phyloP scores from a whole-genome alignment of 2,113 vertebrate species.

The Tauraco erythrolophus region DNA sequence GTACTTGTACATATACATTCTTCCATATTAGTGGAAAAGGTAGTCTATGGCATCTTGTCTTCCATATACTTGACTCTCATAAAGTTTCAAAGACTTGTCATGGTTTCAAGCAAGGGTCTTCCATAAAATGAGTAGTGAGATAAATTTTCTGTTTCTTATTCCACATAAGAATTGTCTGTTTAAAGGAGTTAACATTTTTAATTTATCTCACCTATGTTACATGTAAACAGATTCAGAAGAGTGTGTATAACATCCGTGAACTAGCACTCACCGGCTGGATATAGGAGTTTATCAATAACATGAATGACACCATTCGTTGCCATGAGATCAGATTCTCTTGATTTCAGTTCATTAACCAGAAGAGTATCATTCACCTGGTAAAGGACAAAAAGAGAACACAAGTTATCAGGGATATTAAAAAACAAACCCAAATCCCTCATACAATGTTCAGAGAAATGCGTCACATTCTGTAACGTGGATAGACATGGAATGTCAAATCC shows the following conservation, averaged over 20 bases:
- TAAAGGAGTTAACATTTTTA: not conserved
- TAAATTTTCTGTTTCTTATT: not conserved
- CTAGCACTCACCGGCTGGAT: conserved; percentile 84
- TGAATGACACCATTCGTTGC: conserved; percentile 95
- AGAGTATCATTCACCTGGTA: conserved; percentile 86
- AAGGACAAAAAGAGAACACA: not conserved
- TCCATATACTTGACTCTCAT: not conserved
- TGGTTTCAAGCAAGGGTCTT: not conserved
- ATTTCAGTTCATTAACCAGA: conserved; percentile 85
- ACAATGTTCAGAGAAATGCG: not conserved
- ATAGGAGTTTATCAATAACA: conserved; percentile 88
- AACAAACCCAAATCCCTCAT: not conserved
- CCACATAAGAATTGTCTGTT: not conserved
- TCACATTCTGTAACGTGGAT: not conserved
- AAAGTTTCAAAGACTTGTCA: not conserved
- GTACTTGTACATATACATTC: not conserved
- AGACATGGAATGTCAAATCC: not conserved
- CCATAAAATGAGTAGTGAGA: not conserved
- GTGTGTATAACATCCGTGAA: not conserved
- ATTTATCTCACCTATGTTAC: not conserved
- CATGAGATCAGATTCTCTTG: conserved; percentile 89
- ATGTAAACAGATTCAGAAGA: not conserved
- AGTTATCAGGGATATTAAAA: not conserved
- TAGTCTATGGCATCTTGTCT: not conserved
- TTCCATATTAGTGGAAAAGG: not conserved